Evolutionary conservation across 2,797 vertebrate genomes (phyloP).

Genomic region (Clamator glandarius): DNA sequence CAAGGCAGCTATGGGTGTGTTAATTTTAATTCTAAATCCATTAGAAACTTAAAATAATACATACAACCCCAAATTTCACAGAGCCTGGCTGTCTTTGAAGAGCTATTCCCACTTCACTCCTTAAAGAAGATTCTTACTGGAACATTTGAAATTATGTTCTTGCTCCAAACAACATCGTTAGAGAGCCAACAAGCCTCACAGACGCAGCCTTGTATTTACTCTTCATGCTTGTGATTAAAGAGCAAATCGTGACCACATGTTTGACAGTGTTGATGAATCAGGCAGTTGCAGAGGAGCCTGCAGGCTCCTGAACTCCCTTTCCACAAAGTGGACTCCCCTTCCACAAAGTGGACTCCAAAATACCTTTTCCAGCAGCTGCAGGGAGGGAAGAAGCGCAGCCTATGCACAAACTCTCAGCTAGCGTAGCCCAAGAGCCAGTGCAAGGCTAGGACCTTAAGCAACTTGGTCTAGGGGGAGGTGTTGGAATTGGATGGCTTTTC

Average conservation of each 20-base stretch:
- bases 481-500: no score
- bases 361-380: not conserved
- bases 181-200: not conserved
- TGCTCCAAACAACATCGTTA: fast-evolving
- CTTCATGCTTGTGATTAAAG: not conserved
- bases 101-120: not conserved
- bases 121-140: not conserved
- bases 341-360: not conserved
- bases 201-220: not conserved
- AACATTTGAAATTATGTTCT: not conserved
- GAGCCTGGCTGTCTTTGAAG: not conserved
- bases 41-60: fast-evolving
- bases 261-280: not conserved
- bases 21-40: not conserved
- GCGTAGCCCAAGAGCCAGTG: fast-evolving
- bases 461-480: no score
- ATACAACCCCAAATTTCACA: not conserved
- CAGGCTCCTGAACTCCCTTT: not conserved
- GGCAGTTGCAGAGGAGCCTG: not conserved
- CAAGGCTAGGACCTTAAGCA: not conserved
- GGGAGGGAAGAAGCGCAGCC: not conserved
- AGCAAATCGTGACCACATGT: not conserved
- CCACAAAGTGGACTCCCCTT: no score
- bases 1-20: not conserved
- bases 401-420: not conserved